These are phyloP conservation scores for Suncus etruscus DNA, from an alignment of 2,113 vertebrate species.

Conservation along the genomic window DNA sequence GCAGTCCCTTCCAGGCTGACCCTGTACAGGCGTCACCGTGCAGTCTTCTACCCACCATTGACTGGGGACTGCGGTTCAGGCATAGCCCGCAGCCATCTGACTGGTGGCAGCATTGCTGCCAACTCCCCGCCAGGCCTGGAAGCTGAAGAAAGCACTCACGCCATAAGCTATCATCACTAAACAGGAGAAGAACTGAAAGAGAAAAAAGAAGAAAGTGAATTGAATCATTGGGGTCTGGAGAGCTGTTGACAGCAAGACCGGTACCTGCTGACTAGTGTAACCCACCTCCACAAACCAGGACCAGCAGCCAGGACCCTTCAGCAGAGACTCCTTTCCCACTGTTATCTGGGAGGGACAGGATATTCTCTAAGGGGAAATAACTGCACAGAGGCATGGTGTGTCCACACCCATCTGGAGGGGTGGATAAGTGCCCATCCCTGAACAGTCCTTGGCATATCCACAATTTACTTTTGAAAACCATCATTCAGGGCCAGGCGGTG, in stretches of 20 bases:
- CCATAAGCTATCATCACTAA: constrained; percentile 89
- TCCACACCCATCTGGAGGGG: too few species aligned
- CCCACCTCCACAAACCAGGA: background rate
- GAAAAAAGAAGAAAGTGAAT: constrained; percentile 21
- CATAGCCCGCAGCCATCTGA: constrained; percentile 86
- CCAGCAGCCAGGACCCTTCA: background rate
- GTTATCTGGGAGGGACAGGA: background rate
- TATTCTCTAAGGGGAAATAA: background rate
- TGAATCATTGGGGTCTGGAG: background rate
- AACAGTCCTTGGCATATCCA: too few species aligned
- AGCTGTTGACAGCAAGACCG: fast-evolving
- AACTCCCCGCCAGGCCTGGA: constrained; percentile 90
- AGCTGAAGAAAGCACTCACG: constrained; percentile 91
- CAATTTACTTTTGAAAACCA: too few species aligned
- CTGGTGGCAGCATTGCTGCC: constrained; percentile 91
- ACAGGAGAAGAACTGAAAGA: constrained; percentile 92
- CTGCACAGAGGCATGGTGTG: background rate
- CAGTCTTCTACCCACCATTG: background rate
- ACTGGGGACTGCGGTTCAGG: constrained; percentile 68
- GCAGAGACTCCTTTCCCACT: background rate
- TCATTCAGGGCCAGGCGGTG: too few species aligned
- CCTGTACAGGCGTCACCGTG: background rate
- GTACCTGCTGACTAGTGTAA: background rate
- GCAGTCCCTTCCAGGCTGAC: background rate
- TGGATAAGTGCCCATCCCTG: too few species aligned